These are phyloP conservation scores for Vanessa cardui DNA, from an alignment of 2,888 invertebrate species.

Conservation along the genomic window DNA sequence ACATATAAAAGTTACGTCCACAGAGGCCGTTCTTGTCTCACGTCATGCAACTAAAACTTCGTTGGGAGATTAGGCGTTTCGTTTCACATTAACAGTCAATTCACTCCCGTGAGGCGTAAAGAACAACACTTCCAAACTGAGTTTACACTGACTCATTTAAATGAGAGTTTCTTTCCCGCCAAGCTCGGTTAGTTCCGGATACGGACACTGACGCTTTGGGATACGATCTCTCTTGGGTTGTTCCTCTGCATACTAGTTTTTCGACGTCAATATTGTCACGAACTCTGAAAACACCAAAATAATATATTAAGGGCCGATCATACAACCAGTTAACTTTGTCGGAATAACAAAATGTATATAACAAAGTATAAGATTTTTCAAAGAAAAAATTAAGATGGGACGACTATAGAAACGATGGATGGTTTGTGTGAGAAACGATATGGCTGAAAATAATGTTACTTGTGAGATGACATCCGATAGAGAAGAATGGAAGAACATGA, in stretches of 20 bases:
- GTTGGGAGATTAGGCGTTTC: conserved; percentile 39
- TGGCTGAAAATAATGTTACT: too few species aligned
- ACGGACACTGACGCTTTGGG: conserved; percentile 56
- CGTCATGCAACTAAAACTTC: conserved; percentile 29
- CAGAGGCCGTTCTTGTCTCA: conserved; percentile 37
- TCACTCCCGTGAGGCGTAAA: conserved; percentile 63
- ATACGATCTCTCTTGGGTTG: conserved; percentile 68
- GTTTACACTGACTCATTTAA: conserved; percentile 50
- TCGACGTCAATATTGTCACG: conserved; percentile 92
- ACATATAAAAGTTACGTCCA: conserved; percentile 28
- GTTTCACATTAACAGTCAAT: conserved; percentile 49
- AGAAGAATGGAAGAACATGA: too few species aligned
- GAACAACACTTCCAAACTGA: conserved; percentile 19
- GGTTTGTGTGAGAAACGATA: too few species aligned
- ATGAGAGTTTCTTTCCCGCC: conserved; percentile 80
- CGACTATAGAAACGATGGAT: too few species aligned
- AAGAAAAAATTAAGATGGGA: too few species aligned
- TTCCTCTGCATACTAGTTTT: conserved; percentile 86
- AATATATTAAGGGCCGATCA: neutral
- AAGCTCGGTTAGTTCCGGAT: conserved; percentile 58
- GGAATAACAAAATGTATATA: too few species aligned
- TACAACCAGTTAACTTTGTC: too few species aligned
- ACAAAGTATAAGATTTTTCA: too few species aligned
- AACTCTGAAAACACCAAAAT: conserved; percentile 85
- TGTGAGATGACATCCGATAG: too few species aligned